phyloP scores from a whole-genome alignment of 2,888 invertebrate genomes.

The Mylabris sibirica region DNA sequence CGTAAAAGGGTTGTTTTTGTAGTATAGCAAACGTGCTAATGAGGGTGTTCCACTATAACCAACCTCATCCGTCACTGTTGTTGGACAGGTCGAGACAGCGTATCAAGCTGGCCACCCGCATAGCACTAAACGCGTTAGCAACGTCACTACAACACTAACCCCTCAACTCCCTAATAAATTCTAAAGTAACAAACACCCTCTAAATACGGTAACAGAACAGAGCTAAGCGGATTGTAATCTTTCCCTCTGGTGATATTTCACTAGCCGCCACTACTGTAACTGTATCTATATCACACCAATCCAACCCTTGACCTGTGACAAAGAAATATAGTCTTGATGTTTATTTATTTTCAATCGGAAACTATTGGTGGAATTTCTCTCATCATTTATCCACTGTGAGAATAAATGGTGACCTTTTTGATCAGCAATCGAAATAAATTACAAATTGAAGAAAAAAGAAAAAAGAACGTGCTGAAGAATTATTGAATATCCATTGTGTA shows the following conservation, averaged over 20 bases:
- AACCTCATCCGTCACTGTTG: conserved; percentile 56
- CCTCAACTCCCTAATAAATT: conserved; percentile 55
- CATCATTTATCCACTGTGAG: background rate
- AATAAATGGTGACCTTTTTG: background rate
- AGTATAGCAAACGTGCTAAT: conserved; percentile 57
- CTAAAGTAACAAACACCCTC: conserved; percentile 58
- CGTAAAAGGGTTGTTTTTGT: conserved; percentile 41
- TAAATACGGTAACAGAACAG: conserved; percentile 35
- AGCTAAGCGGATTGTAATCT: conserved; percentile 60
- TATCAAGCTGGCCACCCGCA: conserved; percentile 53
- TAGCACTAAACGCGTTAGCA: conserved; percentile 59
- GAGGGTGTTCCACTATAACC: conserved; percentile 51
- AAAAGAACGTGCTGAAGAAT: background rate
- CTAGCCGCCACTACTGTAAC: conserved; percentile 47
- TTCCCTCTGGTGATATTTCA: conserved; percentile 60
- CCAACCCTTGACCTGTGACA: conserved; percentile 48
- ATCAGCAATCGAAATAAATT: conserved; percentile 6
- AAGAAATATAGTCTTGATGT: conserved; percentile 48
- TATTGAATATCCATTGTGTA: background rate
- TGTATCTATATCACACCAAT: conserved; percentile 49
- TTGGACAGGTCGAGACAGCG: conserved; percentile 43
- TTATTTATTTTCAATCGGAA: conserved; percentile 28
- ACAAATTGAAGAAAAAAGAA: background rate
- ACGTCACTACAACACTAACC: conserved; percentile 45
- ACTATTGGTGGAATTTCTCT: background rate